Percentiles rank a stretch among this genome's conserved stretches.
Evolutionary conservation across 2,888 invertebrate genomes (phyloP).

Genomic region (Trisateles emortualis): DNA sequence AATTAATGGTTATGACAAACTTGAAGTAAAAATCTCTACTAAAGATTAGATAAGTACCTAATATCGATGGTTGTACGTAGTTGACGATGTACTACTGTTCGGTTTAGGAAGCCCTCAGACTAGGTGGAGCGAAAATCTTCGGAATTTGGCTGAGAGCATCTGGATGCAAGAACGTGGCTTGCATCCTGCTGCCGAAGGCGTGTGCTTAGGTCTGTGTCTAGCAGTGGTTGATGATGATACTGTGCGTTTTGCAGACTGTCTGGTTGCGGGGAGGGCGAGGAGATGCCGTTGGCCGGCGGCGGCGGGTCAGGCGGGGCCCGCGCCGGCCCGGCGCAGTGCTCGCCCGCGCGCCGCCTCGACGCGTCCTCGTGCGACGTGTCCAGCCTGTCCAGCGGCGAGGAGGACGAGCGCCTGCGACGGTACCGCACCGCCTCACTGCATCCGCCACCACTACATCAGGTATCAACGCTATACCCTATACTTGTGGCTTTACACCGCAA

Average conservation of each 20-base stretch:
- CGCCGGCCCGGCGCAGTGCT: constrained; percentile 79
- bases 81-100: no score
- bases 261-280: constrained; percentile 78
- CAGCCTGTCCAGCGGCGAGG: constrained; percentile 83
- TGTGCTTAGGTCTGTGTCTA: no score
- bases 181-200: no score
- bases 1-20: no score
- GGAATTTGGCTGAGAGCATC: no score
- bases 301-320: constrained; percentile 55
- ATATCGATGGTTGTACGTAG: no score
- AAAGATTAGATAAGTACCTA: no score
- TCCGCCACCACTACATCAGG: constrained; percentile 49
- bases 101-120: no score
- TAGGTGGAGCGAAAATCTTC: no score
- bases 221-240: no score
- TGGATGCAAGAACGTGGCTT: no score
- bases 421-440: constrained; percentile 72
- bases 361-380: constrained; percentile 83
- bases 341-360: constrained; percentile 81
- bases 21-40: no score
- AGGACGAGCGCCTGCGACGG: constrained; percentile 81
- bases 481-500: not conserved
- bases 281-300: constrained; percentile 76
- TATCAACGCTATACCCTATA: constrained; percentile 3
- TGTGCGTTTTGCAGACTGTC: constrained; percentile 69